Base-by-base conservation (phyloP, 1,140 invertebrate species). In the Euborellia annulipes region DNA sequence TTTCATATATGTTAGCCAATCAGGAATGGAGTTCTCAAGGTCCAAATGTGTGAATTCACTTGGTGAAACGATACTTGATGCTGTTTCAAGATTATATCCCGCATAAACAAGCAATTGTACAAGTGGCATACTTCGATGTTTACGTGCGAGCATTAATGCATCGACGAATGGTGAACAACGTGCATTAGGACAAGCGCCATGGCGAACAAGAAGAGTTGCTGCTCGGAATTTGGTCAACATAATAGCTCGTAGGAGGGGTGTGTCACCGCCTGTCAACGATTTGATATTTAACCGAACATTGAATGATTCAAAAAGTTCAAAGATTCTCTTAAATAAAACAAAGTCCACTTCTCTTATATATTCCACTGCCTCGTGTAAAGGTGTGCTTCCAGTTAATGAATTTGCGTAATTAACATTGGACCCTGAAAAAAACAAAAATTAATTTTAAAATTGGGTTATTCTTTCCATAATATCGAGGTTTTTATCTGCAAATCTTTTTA, bases 371-470 rank as follows among this genome's bases (percentile, higher is more conserved):
- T 70, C 59, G 42, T 72, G 66, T 2, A 74, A 53, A 6, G 71
- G 68, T n/a, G 66, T 71, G 13, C 65, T 66, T 23, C 70, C 70
- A 13, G 68, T 70, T 48, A 72, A 59, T 49, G 62, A 67, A 51
- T 73, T 74, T 32, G 66, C 63, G 20, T 64, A 64, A 55, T 74
- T 73, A 2, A 68, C 63, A 54, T 67, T 65, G 34, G 69, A 72
- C 53, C 71, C 72, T 75, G 55, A 46, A 63, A 64, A 41, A 53
- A 16, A 32, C 16, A 38, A 18, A 17, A 43, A 32, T 13, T 20
- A 43, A 13, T 23, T 34, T 34, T n/a, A 34, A 34, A 34, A 9
- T 34, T 34, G 9, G n/a, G 32, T 34, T n/a, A n/a, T n/a, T n/a
- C n/a, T n/a, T n/a, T n/a, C n/a, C n/a, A n/a, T n/a, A n/a, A n/a